A percentile compares a stretch with the other conserved stretches of the same genome.
Conservation (phyloP, 1,140 invertebrate species). For the Phocides pigmalion region DNA sequence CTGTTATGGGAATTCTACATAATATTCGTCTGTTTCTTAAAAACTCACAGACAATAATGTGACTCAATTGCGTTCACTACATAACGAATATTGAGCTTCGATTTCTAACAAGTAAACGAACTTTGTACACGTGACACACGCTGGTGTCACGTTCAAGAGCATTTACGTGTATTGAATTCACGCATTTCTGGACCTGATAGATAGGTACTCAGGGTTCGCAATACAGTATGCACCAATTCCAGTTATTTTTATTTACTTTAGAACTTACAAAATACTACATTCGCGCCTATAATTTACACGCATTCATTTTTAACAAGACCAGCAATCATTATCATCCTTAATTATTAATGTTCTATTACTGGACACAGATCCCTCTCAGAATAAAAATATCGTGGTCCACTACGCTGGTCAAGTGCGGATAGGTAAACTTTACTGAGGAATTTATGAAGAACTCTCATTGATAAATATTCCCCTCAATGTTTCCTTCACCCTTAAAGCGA, state of each 20-base stretch:
- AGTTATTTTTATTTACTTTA: no score
- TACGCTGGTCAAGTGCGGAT: no score
- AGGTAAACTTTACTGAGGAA: no score
- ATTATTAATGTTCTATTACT: no score
- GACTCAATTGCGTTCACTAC: conserved; percentile 3
- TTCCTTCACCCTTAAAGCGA: no score
- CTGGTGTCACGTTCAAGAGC: conserved; percentile 43
- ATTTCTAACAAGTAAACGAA: conserved; percentile 48
- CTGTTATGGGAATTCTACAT: conserved; percentile 9
- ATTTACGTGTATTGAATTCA: conserved; percentile 45
- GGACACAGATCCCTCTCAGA: no score
- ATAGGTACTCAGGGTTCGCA: neutral
- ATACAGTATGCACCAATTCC: neutral
- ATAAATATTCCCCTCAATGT: no score
- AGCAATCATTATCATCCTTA: no score
- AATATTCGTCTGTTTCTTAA: neutral
- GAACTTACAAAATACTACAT: neutral
- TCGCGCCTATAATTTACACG: no score
- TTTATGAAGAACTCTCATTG: no score
- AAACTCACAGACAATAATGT: conserved; percentile 13
- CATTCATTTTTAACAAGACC: no score
- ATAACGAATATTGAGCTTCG: conserved; percentile 23
- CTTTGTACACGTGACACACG: conserved; percentile 44
- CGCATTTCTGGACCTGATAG: conserved; percentile 23
- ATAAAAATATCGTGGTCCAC: no score